Evolutionary conservation across 64 coral and sea anemone species (phyloP).

Genomic region (Dendronephthya gigantea): DNA sequence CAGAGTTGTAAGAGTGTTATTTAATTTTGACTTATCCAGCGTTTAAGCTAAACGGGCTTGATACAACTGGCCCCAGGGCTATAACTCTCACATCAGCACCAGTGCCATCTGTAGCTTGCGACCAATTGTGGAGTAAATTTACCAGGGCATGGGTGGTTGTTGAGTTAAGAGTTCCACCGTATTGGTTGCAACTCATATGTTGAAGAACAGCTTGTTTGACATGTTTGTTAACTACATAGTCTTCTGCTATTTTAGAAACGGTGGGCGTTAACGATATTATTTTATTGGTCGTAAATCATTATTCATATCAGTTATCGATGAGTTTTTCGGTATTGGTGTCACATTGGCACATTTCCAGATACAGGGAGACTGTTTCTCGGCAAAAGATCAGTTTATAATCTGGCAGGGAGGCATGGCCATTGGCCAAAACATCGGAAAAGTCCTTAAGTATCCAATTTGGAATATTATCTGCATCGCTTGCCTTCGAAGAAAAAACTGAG

Average conservation of each 20-base stretch:
- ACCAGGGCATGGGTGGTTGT: conserved; percentile 5
- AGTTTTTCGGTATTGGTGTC: conserved; percentile 13
- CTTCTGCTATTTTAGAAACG: neutral
- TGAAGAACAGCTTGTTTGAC: conserved; percentile 20
- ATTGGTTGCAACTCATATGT: neutral
- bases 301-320: neutral
- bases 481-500: neutral
- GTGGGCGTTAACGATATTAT: conserved; percentile 25
- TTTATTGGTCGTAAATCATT: conserved; percentile 22
- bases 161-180: neutral
- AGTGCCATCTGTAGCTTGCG: conserved; percentile 23
- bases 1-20: no score
- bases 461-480: conserved; percentile 12
- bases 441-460: conserved; percentile 11
- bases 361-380: neutral
- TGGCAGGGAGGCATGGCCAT: neutral
- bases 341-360: conserved; percentile 20
- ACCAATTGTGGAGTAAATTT: conserved; percentile 8
- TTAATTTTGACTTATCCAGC: no score
- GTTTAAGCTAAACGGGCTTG: no score
- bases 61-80: no score
- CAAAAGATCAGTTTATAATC: conserved; percentile 15
- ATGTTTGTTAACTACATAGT: conserved; percentile 16
- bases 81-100: conserved; percentile 23
- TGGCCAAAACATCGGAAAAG: conserved; percentile 5